These are phyloP conservation scores for Artibeus lituratus DNA, from an alignment of 2,797 vertebrate species.

Conservation along the genomic window DNA sequence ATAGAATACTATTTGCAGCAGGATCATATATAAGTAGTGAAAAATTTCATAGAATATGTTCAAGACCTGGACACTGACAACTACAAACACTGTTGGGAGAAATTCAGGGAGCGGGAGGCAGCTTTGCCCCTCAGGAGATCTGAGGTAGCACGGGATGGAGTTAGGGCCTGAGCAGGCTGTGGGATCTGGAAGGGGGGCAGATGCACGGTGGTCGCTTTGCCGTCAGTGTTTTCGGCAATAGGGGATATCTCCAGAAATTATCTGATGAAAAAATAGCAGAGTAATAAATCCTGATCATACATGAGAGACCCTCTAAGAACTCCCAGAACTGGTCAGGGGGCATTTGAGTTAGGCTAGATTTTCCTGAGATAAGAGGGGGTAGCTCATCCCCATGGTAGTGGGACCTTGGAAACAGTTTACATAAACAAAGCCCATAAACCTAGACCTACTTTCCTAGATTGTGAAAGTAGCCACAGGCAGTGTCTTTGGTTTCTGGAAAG, in stretches of 20 bases:
- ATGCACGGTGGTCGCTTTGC: background rate
- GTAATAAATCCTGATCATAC: background rate
- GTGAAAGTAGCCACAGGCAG: background rate
- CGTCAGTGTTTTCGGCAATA: background rate
- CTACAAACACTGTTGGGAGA: background rate
- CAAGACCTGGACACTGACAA: background rate
- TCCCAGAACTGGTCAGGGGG: background rate
- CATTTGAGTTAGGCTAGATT: background rate
- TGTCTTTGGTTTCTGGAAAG: background rate
- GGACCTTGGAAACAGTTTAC: background rate
- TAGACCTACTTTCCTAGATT: background rate
- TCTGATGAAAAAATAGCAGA: background rate
- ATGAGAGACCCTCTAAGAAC: background rate
- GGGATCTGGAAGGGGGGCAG: background rate
- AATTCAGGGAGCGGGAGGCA: background rate
- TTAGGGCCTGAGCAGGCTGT: background rate
- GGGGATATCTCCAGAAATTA: background rate
- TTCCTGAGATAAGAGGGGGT: background rate
- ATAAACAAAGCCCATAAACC: background rate
- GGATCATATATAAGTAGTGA: background rate
- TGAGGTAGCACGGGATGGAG: background rate
- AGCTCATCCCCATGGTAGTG: background rate
- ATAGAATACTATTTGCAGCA: background rate
- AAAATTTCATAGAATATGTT: background rate
- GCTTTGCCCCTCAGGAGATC: background rate